Base-by-base conservation (phyloP, 1,140 invertebrate species). In the Popillia japonica region DNA sequence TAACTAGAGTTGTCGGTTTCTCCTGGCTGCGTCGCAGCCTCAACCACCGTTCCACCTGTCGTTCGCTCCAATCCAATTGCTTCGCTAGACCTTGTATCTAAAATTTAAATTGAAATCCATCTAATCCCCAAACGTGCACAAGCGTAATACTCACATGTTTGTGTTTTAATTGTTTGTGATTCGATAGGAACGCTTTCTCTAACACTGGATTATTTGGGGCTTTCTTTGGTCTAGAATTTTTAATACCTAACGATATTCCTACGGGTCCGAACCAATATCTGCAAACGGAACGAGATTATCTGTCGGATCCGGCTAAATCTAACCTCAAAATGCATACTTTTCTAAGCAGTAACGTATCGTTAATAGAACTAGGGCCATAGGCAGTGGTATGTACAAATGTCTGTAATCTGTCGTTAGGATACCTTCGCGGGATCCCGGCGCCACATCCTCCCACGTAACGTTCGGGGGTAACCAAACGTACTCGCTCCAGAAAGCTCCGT, bases 1-100 rank as follows among this genome's bases (percentile, higher is more conserved):
- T 98, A n/a, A 93, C 92, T 48, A 98, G 88, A 8, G 94, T 96
- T 10, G 94, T 95, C 0, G 96, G 96, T 84, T 93, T 96, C 83
- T 96, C 95, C 87, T 95, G 93, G 68, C 92, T 91, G 77, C 92
- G 90, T 55, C 96, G 90, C 23, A 94, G 89, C 76, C 96, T 90
- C 86, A 97, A 90, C 97, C 97, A 98, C 77, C 96, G 89, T 86
- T 98, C 95, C 75, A 98, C 93, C 77, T 87, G 85, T 75, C 96
- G 90, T 85, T 96, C 95, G n/a, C 90, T 90, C 91, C 94, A 92
- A 86, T 97, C 95, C 77, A 96, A 86, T 87, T 96, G 94, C 86
- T 98, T 98, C 14, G 95, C 92, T 83, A 96, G 87, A 7, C 90
- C 90, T 83, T 91, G 89, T 84, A 96, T 88, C 92, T 94, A 83